Conservation (phyloP, 2,797 vertebrate species). For the Hippoglossus hippoglossus region DNA sequence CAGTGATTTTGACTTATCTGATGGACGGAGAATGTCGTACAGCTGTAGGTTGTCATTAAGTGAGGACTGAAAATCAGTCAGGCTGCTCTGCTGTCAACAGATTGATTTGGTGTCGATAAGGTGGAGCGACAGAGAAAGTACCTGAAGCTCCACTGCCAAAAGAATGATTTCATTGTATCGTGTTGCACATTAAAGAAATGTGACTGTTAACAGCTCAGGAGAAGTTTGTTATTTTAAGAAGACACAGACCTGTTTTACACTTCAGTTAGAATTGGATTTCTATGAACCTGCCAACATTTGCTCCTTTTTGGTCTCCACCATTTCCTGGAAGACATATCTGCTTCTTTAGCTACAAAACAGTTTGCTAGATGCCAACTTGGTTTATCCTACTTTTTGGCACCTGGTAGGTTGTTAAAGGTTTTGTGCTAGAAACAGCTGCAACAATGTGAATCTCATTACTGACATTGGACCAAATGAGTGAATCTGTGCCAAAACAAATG, state of each 20-base stretch:
- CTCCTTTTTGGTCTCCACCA: background rate
- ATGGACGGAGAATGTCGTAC: conserved; percentile 7
- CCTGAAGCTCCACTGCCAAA: background rate
- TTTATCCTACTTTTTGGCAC: background rate
- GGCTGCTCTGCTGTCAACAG: conserved; percentile 59
- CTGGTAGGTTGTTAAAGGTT: background rate
- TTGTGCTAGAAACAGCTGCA: conserved; percentile 1
- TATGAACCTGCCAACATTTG: background rate
- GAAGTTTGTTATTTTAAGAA: no score
- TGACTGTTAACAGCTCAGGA: no score
- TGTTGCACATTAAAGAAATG: background rate
- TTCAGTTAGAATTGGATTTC: background rate
- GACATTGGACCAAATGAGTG: no score
- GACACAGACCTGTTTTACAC: no score
- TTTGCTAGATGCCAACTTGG: no score
- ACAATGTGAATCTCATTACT: background rate
- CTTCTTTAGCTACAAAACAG: background rate
- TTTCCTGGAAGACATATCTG: background rate
- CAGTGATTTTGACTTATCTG: background rate
- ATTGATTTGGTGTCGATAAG: background rate
- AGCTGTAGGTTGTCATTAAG: conserved; percentile 34
- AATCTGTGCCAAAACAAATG: no score
- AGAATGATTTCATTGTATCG: background rate
- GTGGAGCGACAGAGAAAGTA: conserved; percentile 15
- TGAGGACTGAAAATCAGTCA: conserved; percentile 70